Evolutionary conservation across 2,888 invertebrate species (phyloP).

Genomic region (Agriotes lineatus): DNA sequence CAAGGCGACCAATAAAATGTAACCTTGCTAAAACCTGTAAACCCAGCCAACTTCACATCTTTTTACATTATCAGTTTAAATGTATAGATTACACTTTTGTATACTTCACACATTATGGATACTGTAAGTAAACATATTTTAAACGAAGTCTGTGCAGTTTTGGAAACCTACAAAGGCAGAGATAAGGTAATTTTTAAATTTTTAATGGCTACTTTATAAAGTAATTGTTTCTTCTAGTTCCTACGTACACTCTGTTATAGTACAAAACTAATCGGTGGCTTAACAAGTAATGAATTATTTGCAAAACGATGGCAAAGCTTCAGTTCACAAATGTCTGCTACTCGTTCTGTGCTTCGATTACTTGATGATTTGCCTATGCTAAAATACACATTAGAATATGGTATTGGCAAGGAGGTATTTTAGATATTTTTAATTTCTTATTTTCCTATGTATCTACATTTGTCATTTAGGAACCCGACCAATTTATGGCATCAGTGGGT

Average conservation of each 20-base stretch:
- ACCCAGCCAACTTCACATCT: constrained; percentile 20
- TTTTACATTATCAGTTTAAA: constrained; percentile 10
- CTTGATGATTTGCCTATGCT: constrained; percentile 90
- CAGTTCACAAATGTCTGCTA: constrained; percentile 80
- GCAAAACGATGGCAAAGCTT: constrained; percentile 71
- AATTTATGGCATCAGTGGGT: constrained; percentile 74
- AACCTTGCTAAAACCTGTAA: constrained; percentile 24
- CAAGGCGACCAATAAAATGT: background rate
- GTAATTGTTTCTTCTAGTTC: constrained; percentile 67
- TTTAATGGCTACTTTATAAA: background rate
- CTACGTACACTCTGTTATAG: constrained; percentile 84
- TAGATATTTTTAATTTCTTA: constrained; percentile 49
- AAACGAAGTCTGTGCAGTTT: constrained; percentile 74
- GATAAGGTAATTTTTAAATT: constrained; percentile 75
- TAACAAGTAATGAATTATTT: constrained; percentile 72
- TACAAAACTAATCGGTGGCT: constrained; percentile 78
- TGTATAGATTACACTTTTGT: background rate
- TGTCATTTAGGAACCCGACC: constrained; percentile 71
- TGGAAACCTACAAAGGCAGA: constrained; percentile 86
- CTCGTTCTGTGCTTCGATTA: constrained; percentile 82
- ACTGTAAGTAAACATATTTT: constrained; percentile 48
- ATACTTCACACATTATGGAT: constrained; percentile 26
- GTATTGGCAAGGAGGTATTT: constrained; percentile 73
- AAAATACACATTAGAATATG: constrained; percentile 79
- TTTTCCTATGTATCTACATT: constrained; percentile 62